Conservation (phyloP, 2,797 vertebrate species). For the Limnodromus scolopaceus region DNA sequence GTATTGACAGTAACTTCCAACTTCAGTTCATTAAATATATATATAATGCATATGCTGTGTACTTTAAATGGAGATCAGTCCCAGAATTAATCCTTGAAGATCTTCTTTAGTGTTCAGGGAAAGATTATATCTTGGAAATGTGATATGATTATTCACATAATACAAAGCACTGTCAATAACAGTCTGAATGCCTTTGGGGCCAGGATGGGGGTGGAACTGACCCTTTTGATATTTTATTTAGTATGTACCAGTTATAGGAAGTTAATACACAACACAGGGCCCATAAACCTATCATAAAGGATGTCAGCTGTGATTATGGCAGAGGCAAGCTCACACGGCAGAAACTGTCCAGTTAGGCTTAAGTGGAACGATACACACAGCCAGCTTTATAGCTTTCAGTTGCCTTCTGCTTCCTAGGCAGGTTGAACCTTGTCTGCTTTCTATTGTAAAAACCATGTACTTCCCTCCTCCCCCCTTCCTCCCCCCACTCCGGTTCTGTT, state of each 20-base stretch:
- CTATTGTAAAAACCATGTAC: neutral
- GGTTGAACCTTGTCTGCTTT: neutral
- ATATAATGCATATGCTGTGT: neutral
- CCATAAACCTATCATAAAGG: neutral
- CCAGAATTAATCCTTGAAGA: slow-evolving; percentile 31
- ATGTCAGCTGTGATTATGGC: neutral
- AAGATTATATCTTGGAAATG: neutral
- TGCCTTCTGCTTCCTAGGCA: neutral
- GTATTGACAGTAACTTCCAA: neutral
- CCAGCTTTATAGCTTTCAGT: neutral
- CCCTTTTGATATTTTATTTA: neutral
- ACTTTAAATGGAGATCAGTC: neutral
- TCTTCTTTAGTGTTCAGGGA: neutral
- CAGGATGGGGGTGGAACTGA: neutral
- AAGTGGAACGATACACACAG: neutral
- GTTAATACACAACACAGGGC: neutral
- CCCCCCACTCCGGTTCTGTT: fast-evolving
- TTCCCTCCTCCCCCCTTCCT: too few species aligned
- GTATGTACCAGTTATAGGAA: neutral
- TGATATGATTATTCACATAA: neutral
- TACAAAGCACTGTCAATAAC: neutral
- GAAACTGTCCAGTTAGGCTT: neutral
- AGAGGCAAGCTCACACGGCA: neutral
- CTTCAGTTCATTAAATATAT: slow-evolving; percentile 5
- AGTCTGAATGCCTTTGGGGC: neutral